Base-by-base conservation (phyloP, 2,888 invertebrate genomes). In the Hypselothyrea guttata region DNA sequence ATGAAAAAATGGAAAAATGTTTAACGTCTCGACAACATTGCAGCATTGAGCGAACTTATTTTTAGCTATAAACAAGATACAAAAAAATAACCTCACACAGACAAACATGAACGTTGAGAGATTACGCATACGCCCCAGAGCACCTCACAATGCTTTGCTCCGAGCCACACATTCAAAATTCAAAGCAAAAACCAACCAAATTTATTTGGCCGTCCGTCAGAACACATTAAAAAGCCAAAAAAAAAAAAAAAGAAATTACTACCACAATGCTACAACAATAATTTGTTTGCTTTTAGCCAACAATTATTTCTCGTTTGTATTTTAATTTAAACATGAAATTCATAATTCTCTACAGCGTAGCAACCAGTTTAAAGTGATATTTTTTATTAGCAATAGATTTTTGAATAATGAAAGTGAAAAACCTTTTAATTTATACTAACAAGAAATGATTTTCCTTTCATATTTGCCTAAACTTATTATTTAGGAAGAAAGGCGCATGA, bases 1-100 rank as follows among this genome's bases (percentile, higher is more conserved):
- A n/a, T n/a, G n/a, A n/a, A n/a, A n/a, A 66, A 63, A 63, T 46
- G 69, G 69, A 62, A 62, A 62, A 62, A 57, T 59, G 51, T 68
- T 59, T 15, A 33, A 52, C 22, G 62, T 62, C 58, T 66, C 47
- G 62, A n/a, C n/a, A 16, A 27, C 63, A 42, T 61, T 31, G 38
- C 51, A 64, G 42, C 64, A 64, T 64, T 69, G 64, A 61, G 45
- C 38, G 46, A 51, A 52, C 69, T 64, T 64, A 64, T 64, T 64
- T 64, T 64, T 64, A 64, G 69, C 63, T 51, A 68, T 68, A 68
- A 68, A 51, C 51, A 51, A 68, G 51, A 11, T 11, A 49, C 63
- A 48, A 59, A 60, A 41, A 45, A 9, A 56, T 57, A 57, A 16
- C n/a, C 27, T 41, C 18, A 38, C 38, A 38, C 12, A 4, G 7